These are phyloP conservation scores for Caenorhabditis angaria DNA, from an alignment of 2,888 invertebrate species.

Conservation along the genomic window DNA sequence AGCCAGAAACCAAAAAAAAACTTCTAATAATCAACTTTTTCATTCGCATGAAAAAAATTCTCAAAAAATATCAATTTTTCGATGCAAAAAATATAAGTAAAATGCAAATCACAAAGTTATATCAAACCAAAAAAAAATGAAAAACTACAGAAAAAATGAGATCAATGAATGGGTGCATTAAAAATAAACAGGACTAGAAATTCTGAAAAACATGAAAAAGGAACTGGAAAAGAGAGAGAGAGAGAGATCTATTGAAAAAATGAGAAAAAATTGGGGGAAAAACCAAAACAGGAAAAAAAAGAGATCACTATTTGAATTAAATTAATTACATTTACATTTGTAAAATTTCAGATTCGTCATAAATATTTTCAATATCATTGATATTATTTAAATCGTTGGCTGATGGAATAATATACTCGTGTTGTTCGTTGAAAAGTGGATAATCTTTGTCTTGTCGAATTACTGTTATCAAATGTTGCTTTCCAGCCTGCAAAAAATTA, in stretches of 20 bases:
- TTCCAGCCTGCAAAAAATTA: constrained; percentile 26
- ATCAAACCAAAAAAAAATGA: background rate
- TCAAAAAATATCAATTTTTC: background rate
- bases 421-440: constrained; percentile 11
- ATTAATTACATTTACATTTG: background rate
- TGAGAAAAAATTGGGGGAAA: background rate
- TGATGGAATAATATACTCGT: constrained; percentile 19
- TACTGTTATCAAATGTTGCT: constrained; percentile 39
- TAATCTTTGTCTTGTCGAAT: constrained; percentile 35
- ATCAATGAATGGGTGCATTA: background rate
- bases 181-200: background rate
- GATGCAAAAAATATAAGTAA: background rate
- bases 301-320: background rate
- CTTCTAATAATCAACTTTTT: too few relatives aligned
- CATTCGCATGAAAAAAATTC: background rate
- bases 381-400: background rate
- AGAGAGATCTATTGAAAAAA: background rate
- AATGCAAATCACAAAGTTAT: background rate
- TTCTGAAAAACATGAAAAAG: background rate
- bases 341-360: background rate
- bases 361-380: background rate
- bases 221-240: background rate
- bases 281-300: background rate
- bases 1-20: too few relatives aligned
- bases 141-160: too few relatives aligned